Evolutionary conservation across 2,113 vertebrate species (phyloP), one percentile per base, ranked within the genome.

Genomic region (Notarius quadriscutis): DNA sequence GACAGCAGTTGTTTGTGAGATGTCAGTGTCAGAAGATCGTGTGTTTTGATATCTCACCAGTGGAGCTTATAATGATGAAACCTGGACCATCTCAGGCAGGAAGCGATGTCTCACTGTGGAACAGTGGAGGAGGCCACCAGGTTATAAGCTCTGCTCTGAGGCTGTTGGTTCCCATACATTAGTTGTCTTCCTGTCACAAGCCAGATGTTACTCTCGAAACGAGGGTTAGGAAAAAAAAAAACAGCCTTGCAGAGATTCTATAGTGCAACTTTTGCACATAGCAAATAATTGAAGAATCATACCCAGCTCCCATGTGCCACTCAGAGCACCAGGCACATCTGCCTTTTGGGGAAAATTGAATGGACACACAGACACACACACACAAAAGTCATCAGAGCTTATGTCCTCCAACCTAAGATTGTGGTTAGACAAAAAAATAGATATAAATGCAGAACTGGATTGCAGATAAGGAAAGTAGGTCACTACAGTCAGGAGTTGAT

Each of bases 241-340:
- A 83, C 83, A 55, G 60, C 53, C 25, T 20, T 27, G 74, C 5
- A n/a, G 62, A 87, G 84, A 81, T 86, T 53, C 65, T 83, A 48
- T 50, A 75, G 34, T 22, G 53, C 22, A 77, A 71, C 34, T 51
- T 67, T 57, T 51, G 25, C 63, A 63, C 74, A 30, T 55, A 83
- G 86, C 67, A 25, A 88, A 86, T 88, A 88, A 84, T 88, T 88
- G 81, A 84, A 84, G 75, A 58, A 60, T 88, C 87, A 50, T 60
- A 17, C 57, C 69, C 80, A 74, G 86, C 89, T 83, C 30, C 78
- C 30, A 50, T 74, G 27, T 51, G 67, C 14, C 8, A 57, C 53
- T 74, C 53, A 72, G 51, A 81, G 65, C 48, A 78, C 65, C 50
- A 27, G 63, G 57, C 69, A 27, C 67, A 67, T 72, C 81, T 83